Evolutionary conservation across 2,888 invertebrate species (phyloP), one percentile per base, ranked within the genome.

Genomic region (Dasypolia templi): DNA sequence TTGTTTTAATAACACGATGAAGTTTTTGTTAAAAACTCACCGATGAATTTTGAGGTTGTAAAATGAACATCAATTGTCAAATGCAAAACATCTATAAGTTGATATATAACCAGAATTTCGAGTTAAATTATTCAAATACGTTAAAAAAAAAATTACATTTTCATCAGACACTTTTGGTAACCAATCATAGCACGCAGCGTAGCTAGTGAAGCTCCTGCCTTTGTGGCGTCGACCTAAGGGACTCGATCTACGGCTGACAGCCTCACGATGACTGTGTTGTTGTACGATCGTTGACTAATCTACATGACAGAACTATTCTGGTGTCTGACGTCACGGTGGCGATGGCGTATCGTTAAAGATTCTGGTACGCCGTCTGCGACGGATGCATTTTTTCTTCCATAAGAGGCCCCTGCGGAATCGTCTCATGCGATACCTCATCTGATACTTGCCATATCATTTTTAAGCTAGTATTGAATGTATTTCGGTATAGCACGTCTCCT

Each of bases 261-360:
- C 64, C 19, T 46, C n/a, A 29, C 29, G 44, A 69, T 22, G 69
- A 46, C 26, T 53, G 42, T 53, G n/a, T 55, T 49, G n/a, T 67
- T 64, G 26, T n/a, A 53, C 44, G 22, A 44, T 42, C 17, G 70
- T 46, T 77, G 29, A 77, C 39, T 78, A 75, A 78, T 78, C 29
- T 61, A 53, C 49, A 75, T 70, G 79, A 53, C 19, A 53, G 35
- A 59, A 51, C 44, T n/a, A n/a, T 59, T 61, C 55, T 29, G 17
- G 19, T 6, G 17, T 39, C n/a, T 69, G 39, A 58, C 59, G 75
- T 78, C 70, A 59, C 11, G 11, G 26, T 58, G 77, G 56, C 44
- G 7, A 32, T 58, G 77, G 56, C 35, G 51, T 56, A 51, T 67
- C 51, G 58, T 49, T 77, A 67, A 67, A n/a, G 77, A 75, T 68